Conservation (phyloP, 2,113 vertebrate genomes). For the Mormyrus iriodes region DNA sequence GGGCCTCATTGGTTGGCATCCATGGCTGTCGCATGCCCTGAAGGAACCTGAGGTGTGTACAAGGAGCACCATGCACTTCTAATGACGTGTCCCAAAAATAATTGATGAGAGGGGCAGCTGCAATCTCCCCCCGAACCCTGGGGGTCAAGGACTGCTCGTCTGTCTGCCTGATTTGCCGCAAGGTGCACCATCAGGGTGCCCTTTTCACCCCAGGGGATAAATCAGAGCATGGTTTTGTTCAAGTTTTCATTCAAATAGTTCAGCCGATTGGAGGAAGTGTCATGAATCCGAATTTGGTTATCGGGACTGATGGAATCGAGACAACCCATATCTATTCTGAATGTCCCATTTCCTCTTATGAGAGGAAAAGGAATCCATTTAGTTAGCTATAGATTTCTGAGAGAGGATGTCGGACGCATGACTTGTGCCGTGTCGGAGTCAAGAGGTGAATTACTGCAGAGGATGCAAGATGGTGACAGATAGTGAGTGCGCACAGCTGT, state of each 20-base stretch:
- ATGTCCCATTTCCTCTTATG: neutral
- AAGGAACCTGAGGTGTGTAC: neutral
- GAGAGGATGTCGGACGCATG: neutral
- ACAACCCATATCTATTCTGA: neutral
- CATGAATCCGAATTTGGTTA: neutral
- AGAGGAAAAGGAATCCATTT: neutral
- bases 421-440: neutral
- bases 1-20: slow-evolving; percentile 48
- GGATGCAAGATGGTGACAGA: neutral
- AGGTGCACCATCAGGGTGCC: neutral
- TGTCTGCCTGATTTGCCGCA: neutral
- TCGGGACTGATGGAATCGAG: neutral
- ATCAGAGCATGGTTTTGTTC: neutral
- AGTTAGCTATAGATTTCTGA: neutral
- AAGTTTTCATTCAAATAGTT: neutral
- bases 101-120: neutral
- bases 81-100: neutral
- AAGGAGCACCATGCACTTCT: neutral
- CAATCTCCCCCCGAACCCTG: neutral
- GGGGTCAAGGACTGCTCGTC: neutral
- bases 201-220: neutral
- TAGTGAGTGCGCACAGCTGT: neutral
- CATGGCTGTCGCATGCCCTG: neutral
- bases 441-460: neutral
- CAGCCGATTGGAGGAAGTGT: neutral